phyloP scores from a whole-genome alignment of 2,113 vertebrate genomes.

The Xiphias gladius region DNA sequence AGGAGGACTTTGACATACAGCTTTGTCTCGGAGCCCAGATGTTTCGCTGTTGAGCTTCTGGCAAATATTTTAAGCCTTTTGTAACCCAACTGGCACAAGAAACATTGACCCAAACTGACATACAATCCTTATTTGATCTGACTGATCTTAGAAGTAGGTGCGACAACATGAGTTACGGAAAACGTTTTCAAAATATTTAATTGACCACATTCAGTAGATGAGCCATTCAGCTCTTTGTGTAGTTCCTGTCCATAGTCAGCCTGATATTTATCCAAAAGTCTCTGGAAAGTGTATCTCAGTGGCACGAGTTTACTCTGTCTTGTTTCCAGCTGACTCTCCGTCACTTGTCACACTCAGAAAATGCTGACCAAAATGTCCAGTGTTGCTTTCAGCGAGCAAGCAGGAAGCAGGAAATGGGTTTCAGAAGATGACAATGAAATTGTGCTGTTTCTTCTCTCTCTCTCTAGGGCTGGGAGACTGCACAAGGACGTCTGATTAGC shows the following conservation, averaged over 20 bases:
- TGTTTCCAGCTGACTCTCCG: constrained; percentile 29
- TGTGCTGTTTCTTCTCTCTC: constrained; percentile 39
- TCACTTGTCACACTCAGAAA: constrained; percentile 1
- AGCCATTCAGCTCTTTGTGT: constrained; percentile 6
- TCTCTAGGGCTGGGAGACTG: constrained; percentile 41
- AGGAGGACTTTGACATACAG: constrained; percentile 13
- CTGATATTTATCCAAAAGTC: constrained; percentile 29
- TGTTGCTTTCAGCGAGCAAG: constrained; percentile 5
- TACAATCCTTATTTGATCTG: constrained; percentile 10
- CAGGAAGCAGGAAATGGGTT: constrained; percentile 16
- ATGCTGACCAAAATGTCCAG: constrained; percentile 11
- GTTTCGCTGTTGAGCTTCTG: constrained; percentile 29
- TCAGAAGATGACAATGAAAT: constrained; percentile 20
- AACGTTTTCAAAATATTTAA: constrained; percentile 16
- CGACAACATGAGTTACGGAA: neutral
- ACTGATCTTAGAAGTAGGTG: neutral
- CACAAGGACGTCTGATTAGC: constrained; percentile 57
- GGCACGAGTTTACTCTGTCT: constrained; percentile 33
- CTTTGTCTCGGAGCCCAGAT: constrained; percentile 36
- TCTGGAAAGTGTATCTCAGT: constrained; percentile 37
- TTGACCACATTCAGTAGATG: constrained; percentile 1
- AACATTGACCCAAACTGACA: neutral
- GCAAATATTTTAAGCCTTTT: constrained; percentile 9
- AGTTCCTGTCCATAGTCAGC: neutral
- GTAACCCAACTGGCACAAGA: neutral